These are phyloP conservation scores for Pterostichus madidus DNA, from an alignment of 2,888 invertebrate species.

Conservation along the genomic window DNA sequence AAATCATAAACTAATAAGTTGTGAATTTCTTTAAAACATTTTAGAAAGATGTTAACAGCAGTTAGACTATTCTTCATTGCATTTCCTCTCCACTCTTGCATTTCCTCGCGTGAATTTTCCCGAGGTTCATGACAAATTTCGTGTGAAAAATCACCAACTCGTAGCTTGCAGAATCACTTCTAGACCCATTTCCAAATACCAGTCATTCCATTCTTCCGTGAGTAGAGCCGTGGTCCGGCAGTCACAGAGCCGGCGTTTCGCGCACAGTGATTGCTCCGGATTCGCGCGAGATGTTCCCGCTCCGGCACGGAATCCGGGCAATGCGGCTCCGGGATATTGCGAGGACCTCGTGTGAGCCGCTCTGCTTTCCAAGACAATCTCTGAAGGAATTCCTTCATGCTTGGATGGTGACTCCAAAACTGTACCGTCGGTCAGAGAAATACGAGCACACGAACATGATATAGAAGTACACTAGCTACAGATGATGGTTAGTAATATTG, in stretches of 20 bases:
- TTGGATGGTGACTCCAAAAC: neutral
- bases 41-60: no score
- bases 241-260: neutral
- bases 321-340: conserved; percentile 46
- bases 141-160: conserved; percentile 1
- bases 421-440: neutral
- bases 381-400: conserved; percentile 23
- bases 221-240: conserved; percentile 10
- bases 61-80: no score
- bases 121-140: neutral
- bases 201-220: conserved; percentile 10
- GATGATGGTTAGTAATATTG: no score
- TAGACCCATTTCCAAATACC: conserved; percentile 42
- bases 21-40: no score
- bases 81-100: no score
- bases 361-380: conserved; percentile 27
- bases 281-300: conserved; percentile 60
- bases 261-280: conserved; percentile 58
- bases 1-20: no score
- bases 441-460: neutral
- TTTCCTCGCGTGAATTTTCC: no score
- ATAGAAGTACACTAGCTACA: no score
- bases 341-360: conserved; percentile 19
- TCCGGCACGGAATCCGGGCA: conserved; percentile 50
- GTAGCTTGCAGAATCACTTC: conserved; percentile 13